Base-by-base conservation (phyloP, 2,797 vertebrate genomes). In the Trematomus bernacchii region DNA sequence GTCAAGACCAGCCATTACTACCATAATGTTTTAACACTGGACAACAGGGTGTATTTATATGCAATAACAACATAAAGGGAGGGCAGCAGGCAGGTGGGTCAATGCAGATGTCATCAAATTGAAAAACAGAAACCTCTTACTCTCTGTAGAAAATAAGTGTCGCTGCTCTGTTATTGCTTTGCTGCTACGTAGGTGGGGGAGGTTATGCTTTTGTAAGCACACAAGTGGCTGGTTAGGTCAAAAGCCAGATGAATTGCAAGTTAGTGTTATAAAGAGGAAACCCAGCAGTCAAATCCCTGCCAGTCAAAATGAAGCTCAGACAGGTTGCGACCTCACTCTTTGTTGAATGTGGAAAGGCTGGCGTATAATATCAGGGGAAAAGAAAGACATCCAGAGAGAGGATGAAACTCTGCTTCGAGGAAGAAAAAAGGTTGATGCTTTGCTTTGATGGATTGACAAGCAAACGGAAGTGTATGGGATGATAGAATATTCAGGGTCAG, bases 291-390 rank as follows among this genome's bases (percentile, higher is more conserved):
- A 42, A 7, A 37, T 40, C 51, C 48, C 80, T 84, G 82, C 76
- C 79, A 76, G 67, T 87, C 85, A 88, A 52, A 72, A 48, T 52
- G 55, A 79, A 69, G 73, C 73, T 50, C 62, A 72, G 62, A 83
- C 62, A 83, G 81, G 80, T 70, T 68, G 55, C 42, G 59, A 91
- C 85, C 84, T 86, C 62, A 18, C 74, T 79, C 71, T 87, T 81
- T 83, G 80, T 85, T 85, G 69, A 85, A 82, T 12, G 62, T 61
- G 33, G 47, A 79, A 67, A 63, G 68, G 50, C 54, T 53, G 76
- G 19, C 3, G 19, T 80, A 76, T 60, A 58, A 76, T 53, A 76
- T 80, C 68, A 61, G 63, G 60, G 48, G 42, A 19, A 66, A 27
- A 80, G 18, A 23, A 63, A 72, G 16, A 67, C 18, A 13, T n/a